Percentiles rank a stretch among this genome's conserved stretches.
phyloP scores from a whole-genome alignment of 37 sponge, comb jelly and placozoan genomes.

The Aphrocallistes beatrix region DNA sequence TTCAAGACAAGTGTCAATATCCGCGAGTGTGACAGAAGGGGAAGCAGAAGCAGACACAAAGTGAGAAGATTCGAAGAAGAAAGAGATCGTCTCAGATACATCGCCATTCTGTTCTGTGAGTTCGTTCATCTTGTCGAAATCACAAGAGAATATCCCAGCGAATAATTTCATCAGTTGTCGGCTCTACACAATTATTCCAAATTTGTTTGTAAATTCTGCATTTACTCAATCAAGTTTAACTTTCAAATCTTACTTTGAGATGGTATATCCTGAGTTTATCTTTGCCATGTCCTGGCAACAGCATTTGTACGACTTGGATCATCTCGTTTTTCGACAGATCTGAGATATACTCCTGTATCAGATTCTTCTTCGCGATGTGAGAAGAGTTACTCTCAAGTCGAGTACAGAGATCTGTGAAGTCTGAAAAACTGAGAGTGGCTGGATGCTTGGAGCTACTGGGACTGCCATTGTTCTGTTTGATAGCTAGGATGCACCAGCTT shows the following conservation, averaged over 20 bases:
- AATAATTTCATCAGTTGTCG: slow-evolving; percentile 2
- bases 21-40: slow-evolving; percentile 51
- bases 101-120: slow-evolving; percentile 40
- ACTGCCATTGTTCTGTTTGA: not conserved
- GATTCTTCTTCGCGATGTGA: slow-evolving; percentile 11
- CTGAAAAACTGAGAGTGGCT: not conserved
- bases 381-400: not conserved
- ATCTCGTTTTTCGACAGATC: not conserved
- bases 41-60: slow-evolving; percentile 23
- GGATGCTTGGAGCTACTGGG: not conserved
- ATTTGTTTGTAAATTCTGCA: not conserved
- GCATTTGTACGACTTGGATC: slow-evolving; percentile 4
- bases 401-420: not conserved
- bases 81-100: slow-evolving; percentile 74
- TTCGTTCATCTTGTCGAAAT: slow-evolving; percentile 16
- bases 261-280: not conserved
- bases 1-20: slow-evolving; percentile 49
- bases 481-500: no score
- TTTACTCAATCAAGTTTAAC: not conserved
- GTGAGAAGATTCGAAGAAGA: slow-evolving; percentile 53
- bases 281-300: not conserved
- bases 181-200: not conserved
- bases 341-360: not conserved
- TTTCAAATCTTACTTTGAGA: not conserved
- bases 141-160: slow-evolving; percentile 3